phyloP scores from a whole-genome alignment of 2,888 invertebrate genomes.

The Bedellia somnulentella region DNA sequence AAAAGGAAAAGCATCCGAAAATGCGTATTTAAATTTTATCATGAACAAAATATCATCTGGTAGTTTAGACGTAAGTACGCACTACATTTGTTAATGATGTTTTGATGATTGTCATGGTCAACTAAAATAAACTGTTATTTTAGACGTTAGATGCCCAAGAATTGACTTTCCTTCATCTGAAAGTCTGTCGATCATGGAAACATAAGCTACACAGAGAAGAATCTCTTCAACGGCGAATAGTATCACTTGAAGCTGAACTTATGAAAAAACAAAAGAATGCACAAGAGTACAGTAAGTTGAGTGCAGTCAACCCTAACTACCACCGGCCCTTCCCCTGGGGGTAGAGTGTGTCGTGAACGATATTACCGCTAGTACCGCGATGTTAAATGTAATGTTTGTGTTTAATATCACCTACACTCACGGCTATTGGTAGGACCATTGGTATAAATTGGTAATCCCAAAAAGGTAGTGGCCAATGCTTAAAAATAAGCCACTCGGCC shows the following conservation, averaged over 20 bases:
- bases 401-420: too few species aligned
- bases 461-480: too few species aligned
- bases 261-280: constrained; percentile 45
- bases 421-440: too few species aligned
- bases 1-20: constrained; percentile 39
- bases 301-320: background rate
- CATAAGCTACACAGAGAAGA: constrained; percentile 38
- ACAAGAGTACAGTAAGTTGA: constrained; percentile 45
- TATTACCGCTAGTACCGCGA: too few species aligned
- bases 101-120: too few species aligned
- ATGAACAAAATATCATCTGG: constrained; percentile 34
- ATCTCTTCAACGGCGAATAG: constrained; percentile 38
- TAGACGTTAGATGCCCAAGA: constrained; percentile 52
- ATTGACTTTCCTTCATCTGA: constrained; percentile 53
- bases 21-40: constrained; percentile 37
- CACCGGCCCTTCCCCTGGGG: background rate
- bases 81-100: too few species aligned
- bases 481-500: too few species aligned
- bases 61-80: constrained; percentile 27
- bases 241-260: constrained; percentile 44
- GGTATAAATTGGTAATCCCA: too few species aligned
- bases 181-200: constrained; percentile 55
- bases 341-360: too few species aligned
- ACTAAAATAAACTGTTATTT: too few species aligned
- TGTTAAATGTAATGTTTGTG: too few species aligned